Base-by-base conservation (phyloP, 2,797 vertebrate genomes). In the Gymnoscopelus braueri region DNA sequence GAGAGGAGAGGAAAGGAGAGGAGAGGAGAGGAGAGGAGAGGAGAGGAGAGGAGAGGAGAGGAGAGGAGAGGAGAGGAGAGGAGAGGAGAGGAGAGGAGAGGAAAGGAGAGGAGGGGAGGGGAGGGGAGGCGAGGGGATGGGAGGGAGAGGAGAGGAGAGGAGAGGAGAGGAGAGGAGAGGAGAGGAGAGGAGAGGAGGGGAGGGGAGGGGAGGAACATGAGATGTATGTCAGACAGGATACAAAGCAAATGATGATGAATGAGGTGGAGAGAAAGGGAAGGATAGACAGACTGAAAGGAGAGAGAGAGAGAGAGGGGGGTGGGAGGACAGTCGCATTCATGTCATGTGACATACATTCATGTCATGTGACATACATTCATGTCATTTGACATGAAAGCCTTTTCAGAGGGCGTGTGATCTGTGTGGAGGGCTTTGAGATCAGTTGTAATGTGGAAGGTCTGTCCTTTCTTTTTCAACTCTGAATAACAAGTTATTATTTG, bases 321-420 rank as follows among this genome's bases (percentile, higher is more conserved):
- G 75, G 86, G 84, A 85, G 83, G 88, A 86, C 83, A 89, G 74
- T 80, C 82, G 55, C 62, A 56, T 69, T 65, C 65, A 23, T 60
- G 75, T 77, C 77, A 74, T 63, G 2, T 83, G 77, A 75, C 83
- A 71, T 3, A 12, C 62, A 56, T 69, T 65, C 65, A 23, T 60
- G 75, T 77, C 77, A 74, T 63, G 2, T 83, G 77, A 75, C 83
- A 71, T 3, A 12, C 62, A 56, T 69, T 65, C 56, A 72, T 78
- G 44, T 48, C 44, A 8, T 1, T 0, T 12, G 7, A 26, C 9
- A 26, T 6, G 32, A 66, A n/a, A 32, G 35, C n/a, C 5, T 3
- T 15, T 39, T 53, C 26, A 15, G 26, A 5, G 19, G 32, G 6
- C 24, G 57, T 63, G 44, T 73, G 60, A 55, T 51, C 0, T 5